phyloP scores from a whole-genome alignment of 2,888 invertebrate genomes.

The Phengaris alcon region DNA sequence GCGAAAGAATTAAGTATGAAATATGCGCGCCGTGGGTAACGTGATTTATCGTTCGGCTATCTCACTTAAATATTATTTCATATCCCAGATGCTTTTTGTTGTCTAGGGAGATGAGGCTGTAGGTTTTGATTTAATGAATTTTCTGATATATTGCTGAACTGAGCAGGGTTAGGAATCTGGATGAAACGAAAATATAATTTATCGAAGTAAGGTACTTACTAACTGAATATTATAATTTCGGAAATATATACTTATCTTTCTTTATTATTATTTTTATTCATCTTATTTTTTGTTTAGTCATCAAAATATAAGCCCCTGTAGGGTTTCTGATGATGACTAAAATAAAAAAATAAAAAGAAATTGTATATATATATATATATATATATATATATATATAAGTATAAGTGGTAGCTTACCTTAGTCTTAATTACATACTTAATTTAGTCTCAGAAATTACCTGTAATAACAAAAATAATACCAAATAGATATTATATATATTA shows the following conservation, averaged over 20 bases:
- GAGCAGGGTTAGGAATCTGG: background rate
- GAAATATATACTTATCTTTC: too few relatives aligned
- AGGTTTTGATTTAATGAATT: conserved; percentile 19
- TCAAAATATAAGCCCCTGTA: too few relatives aligned
- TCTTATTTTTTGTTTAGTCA: too few relatives aligned
- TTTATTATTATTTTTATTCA: too few relatives aligned
- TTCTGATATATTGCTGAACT: conserved; percentile 6
- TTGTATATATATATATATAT: too few relatives aligned
- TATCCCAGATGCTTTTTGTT: conserved; percentile 38
- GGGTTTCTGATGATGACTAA: too few relatives aligned
- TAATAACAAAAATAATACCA: background rate
- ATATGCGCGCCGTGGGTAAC: conserved; percentile 71
- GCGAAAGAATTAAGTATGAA: conserved; percentile 78
- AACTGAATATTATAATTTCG: too few relatives aligned
- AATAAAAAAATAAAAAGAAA: too few relatives aligned
- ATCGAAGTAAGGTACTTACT: background rate
- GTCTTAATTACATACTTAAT: background rate
- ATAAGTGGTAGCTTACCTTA: too few relatives aligned
- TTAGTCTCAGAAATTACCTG: background rate
- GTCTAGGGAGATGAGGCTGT: conserved; percentile 25
- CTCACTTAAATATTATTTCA: conserved; percentile 51
- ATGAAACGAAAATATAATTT: background rate
- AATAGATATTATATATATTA: too few relatives aligned
- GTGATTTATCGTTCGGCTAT: conserved; percentile 73
- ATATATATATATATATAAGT: too few relatives aligned